phyloP scores from a whole-genome alignment of 2,113 vertebrate species.

The Xenotilapia longispinis region DNA sequence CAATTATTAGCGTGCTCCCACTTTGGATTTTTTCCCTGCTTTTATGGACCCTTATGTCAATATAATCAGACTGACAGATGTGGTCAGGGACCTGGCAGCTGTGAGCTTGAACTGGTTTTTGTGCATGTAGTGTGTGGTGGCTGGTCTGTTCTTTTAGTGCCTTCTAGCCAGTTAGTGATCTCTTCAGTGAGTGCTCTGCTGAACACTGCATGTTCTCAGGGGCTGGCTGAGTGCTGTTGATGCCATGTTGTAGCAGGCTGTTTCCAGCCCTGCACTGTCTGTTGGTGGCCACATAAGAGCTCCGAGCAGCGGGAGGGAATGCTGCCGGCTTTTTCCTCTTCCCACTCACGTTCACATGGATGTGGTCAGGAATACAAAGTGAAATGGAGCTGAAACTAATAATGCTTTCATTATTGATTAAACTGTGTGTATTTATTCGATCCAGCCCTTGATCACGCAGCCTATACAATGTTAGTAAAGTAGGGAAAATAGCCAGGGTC shows the following conservation, averaged over 20 bases:
- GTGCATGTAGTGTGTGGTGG: neutral
- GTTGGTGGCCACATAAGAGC: neutral
- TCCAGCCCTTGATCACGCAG: neutral
- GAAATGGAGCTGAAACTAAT: neutral
- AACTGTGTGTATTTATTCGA: neutral
- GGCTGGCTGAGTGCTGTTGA: conserved; percentile 8
- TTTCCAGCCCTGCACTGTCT: neutral
- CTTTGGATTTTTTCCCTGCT: neutral
- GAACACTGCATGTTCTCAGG: conserved; percentile 18
- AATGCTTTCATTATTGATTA: neutral
- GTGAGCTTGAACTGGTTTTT: neutral
- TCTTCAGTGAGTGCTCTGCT: neutral
- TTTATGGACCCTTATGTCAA: neutral
- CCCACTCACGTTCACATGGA: neutral
- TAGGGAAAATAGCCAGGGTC: neutral
- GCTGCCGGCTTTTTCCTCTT: neutral
- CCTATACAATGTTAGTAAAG: neutral
- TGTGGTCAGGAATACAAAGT: neutral
- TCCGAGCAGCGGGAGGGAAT: neutral
- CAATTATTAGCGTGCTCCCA: neutral
- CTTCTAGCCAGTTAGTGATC: neutral
- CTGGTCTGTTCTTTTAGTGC: neutral
- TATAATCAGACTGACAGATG: neutral
- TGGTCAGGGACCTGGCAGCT: neutral
- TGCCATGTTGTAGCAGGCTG: neutral